These are phyloP conservation scores for Pomacea canaliculata DNA, from an alignment of 2,888 invertebrate genomes.

Conservation along the genomic window DNA sequence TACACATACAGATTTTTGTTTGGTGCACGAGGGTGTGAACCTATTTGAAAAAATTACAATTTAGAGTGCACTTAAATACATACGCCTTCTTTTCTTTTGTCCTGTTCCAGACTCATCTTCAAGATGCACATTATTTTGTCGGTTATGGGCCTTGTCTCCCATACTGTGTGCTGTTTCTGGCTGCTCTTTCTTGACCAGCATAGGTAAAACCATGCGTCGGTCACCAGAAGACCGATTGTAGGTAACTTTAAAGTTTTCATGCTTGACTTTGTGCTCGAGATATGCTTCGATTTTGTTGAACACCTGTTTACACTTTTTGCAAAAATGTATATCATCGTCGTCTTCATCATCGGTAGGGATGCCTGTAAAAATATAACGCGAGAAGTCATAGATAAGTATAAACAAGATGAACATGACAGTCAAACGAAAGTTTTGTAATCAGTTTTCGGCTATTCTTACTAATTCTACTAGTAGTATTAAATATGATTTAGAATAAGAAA, in stretches of 20 bases:
- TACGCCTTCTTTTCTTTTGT: conserved; percentile 19
- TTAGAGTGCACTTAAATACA: not conserved
- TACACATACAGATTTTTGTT: no score
- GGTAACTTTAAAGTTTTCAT: conserved; percentile 60
- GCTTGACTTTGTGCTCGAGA: conserved; percentile 61
- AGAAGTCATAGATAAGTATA: not conserved
- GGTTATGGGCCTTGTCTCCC: not conserved
- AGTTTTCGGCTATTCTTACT: not conserved
- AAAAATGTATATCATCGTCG: conserved; percentile 58
- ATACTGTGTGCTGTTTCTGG: conserved; percentile 22
- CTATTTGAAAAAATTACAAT: no score
- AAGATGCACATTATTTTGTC: not conserved
- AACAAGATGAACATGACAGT: not conserved
- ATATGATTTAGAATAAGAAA: no score
- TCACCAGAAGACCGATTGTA: conserved; percentile 52
- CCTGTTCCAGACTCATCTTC: conserved; percentile 5
- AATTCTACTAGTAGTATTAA: no score
- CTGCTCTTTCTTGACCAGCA: conserved; percentile 42
- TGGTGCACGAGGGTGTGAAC: no score
- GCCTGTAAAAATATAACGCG: conserved; percentile 16
- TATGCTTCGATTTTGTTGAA: conserved; percentile 59
- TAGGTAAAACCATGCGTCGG: conserved; percentile 53
- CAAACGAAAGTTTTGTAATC: not conserved
- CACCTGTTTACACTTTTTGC: conserved; percentile 60
- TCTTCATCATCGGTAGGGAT: conserved; percentile 43